Evolutionary conservation across 1,140 invertebrate species (phyloP), one percentile per base, ranked within the genome.

Genomic region (Saccostrea cuccullata): DNA sequence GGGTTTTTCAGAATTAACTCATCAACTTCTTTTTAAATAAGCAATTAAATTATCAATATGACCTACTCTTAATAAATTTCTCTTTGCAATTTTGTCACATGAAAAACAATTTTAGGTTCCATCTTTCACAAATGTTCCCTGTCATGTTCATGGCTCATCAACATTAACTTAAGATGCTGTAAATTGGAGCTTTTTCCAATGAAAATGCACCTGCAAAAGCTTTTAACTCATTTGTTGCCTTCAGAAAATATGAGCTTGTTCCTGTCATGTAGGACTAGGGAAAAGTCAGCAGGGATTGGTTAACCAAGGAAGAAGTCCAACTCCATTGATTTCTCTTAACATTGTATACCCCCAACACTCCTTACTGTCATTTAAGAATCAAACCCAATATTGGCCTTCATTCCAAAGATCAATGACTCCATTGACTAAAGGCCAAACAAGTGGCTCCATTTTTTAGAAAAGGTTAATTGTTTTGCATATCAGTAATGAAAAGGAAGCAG

Each of bases 251-350:
- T 26, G 70, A 77, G 70, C 30, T 4, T 36, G 70, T 30, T 77
- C 13, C 8, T 26, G 12, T 36, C 23, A 30, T 36, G 9, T 13
- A 20, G 17, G 5, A 20, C 12, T 77, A 17, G 70, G 11, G 23
- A 77, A 15, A 77, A 36, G 70, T 77, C 70, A 77, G 30, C 13
- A 15, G 26, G 13, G 70, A 15, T 26, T 77, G 70, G 70, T 77
- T 77, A 77, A 77, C 70, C 70, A 77, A 77, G 70, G 1, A 26
- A 30, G 70, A 11, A 15, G 70, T 30, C 70, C 67, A 73, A 73
- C 26, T 13, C 23, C 70, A 77, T 77, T 77, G 70, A 77, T 77
- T 77, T 36, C 70, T 77, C 9, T 15, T 6, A 67, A 77, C 70
- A 77, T 77, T 77, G 26, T 77, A 26, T 30, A 36, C 36, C 26